Evolutionary conservation across 2,113 vertebrate genomes (phyloP).

Genomic region (Falcunculus frontatus): DNA sequence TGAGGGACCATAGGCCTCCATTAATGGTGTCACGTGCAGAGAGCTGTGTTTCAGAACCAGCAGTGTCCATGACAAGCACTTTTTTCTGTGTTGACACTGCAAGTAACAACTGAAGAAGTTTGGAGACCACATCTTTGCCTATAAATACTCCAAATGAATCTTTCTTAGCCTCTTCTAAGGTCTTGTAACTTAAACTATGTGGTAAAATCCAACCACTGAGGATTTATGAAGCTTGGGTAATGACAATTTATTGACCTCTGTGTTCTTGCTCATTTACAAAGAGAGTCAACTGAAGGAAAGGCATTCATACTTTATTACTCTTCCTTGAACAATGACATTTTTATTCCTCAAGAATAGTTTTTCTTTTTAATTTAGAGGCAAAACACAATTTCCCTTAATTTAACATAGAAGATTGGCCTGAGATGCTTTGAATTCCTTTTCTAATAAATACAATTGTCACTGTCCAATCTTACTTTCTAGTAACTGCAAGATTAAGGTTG

Average conservation of each 20-base stretch:
- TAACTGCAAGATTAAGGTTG: background rate
- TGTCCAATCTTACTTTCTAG: background rate
- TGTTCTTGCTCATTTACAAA: slow-evolving; percentile 18
- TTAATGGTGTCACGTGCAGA: background rate
- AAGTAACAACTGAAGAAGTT: background rate
- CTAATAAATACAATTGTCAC: background rate
- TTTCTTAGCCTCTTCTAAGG: background rate
- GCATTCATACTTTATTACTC: slow-evolving; percentile 28
- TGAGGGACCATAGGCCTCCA: background rate
- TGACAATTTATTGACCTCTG: slow-evolving; percentile 19
- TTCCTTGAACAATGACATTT: slow-evolving; percentile 19
- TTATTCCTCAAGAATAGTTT: background rate
- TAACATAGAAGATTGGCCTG: background rate
- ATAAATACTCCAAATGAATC: background rate
- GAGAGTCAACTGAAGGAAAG: background rate
- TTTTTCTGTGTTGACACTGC: background rate
- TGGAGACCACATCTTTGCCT: background rate
- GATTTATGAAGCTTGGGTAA: slow-evolving; percentile 32
- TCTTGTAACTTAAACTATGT: background rate
- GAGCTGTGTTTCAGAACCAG: background rate
- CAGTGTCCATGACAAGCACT: background rate
- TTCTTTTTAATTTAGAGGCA: background rate
- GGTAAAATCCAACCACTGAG: background rate
- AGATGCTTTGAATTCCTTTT: background rate
- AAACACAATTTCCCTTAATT: background rate